These are phyloP conservation scores for Aulostomus chinensis DNA, from an alignment of 2,797 vertebrate species.

Conservation along the genomic window DNA sequence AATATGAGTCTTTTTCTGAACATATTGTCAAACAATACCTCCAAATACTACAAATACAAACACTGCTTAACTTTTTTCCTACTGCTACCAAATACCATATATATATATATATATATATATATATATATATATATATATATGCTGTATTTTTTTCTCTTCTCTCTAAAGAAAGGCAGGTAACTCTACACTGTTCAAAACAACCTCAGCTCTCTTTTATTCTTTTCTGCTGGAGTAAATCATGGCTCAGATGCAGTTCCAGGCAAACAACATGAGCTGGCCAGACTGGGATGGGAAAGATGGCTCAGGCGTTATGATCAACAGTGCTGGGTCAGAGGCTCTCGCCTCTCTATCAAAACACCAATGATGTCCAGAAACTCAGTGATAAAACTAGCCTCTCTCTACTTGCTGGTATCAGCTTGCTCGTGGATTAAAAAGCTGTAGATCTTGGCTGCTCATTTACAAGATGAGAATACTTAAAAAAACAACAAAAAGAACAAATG, in stretches of 20 bases:
- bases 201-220: conserved; percentile 51
- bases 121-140: conserved; percentile 65
- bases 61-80: conserved; percentile 63
- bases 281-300: conserved; percentile 28
- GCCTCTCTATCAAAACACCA: conserved; percentile 5
- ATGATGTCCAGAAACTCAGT: conserved; percentile 11
- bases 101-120: conserved; percentile 64
- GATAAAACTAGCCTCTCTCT: conserved; percentile 22
- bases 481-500: neutral
- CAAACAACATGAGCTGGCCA: conserved; percentile 64
- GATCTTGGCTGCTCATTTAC: conserved; percentile 51
- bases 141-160: conserved; percentile 47
- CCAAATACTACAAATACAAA: conserved; percentile 67
- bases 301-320: conserved; percentile 10
- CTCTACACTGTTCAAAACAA: conserved; percentile 69
- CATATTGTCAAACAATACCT: conserved; percentile 58
- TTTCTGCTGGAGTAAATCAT: conserved; percentile 72
- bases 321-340: neutral
- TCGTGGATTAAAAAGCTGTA: conserved; percentile 48
- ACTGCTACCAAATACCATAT: conserved; percentile 78
- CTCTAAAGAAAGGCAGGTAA: conserved; percentile 73
- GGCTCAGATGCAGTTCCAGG: conserved; percentile 84
- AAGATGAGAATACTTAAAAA: conserved; percentile 28
- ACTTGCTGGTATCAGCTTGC: conserved; percentile 67
- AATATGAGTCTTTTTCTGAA: conserved; percentile 21